Percentiles rank a stretch among this genome's conserved stretches.
phyloP scores from a whole-genome alignment of 64 coral and sea anemone genomes.

The Stichodactyla helianthus region DNA sequence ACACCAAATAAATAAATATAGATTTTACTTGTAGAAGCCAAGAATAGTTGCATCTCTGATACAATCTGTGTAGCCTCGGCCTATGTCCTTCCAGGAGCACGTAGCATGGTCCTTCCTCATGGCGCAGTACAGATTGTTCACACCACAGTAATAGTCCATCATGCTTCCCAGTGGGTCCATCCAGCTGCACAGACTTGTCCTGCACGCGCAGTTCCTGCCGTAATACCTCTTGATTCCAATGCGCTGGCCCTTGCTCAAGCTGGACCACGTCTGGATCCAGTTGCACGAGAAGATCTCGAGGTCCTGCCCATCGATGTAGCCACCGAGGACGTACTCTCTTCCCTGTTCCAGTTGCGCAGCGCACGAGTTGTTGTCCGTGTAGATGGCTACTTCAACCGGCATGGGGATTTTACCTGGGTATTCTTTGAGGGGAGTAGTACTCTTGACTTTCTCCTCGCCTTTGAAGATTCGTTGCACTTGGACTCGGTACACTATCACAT shows the following conservation, averaged over 20 bases:
- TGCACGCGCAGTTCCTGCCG: background rate
- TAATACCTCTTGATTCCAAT: constrained; percentile 17
- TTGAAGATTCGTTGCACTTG: background rate
- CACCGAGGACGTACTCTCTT: background rate
- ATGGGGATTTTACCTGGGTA: background rate
- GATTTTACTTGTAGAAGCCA: background rate
- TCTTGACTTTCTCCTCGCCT: background rate
- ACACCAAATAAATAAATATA: background rate
- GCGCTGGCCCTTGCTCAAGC: background rate
- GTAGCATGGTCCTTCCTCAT: constrained; percentile 19
- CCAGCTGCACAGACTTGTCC: constrained; percentile 29
- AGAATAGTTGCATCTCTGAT: background rate
- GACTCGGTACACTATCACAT: background rate
- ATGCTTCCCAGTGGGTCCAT: constrained; percentile 18
- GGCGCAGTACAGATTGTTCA: constrained; percentile 4
- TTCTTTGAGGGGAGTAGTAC: background rate
- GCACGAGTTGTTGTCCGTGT: constrained; percentile 22
- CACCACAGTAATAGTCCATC: constrained; percentile 6
- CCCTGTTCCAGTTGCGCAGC: background rate
- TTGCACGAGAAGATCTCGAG: constrained; percentile 25
- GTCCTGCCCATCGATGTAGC: background rate
- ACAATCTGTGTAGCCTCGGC: background rate
- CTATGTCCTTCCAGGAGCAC: constrained; percentile 1
- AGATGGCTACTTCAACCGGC: background rate
- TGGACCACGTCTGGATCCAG: constrained; percentile 4